A percentile compares a stretch with the other conserved stretches of the same genome.
Conservation (phyloP, 2,113 vertebrate species). For the Jacana jacana region DNA sequence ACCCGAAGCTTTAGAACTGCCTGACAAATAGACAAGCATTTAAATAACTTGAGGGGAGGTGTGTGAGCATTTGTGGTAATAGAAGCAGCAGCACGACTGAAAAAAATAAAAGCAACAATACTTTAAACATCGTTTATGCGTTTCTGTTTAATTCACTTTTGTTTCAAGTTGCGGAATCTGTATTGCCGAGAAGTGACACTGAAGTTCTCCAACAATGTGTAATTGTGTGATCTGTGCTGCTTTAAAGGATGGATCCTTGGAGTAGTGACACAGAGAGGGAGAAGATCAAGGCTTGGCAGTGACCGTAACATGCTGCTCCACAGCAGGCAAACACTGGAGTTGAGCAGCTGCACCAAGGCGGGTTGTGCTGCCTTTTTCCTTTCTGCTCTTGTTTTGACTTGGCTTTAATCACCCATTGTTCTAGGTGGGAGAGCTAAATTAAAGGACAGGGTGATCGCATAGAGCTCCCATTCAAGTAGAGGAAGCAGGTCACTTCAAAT, state of each 20-base stretch:
- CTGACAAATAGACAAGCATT: background rate
- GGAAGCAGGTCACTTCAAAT: constrained; percentile 34
- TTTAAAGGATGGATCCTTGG: constrained; percentile 21
- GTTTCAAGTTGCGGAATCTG: background rate
- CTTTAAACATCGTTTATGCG: background rate
- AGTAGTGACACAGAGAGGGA: background rate
- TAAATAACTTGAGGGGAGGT: background rate
- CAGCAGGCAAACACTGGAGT: background rate
- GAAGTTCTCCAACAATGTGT: background rate
- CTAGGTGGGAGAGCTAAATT: constrained; percentile 65
- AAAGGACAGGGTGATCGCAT: constrained; percentile 11
- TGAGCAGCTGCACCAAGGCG: constrained; percentile 42
- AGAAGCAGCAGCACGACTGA: background rate
- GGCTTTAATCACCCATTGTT: constrained; percentile 66
- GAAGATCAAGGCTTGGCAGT: constrained; percentile 50
- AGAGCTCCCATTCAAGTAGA: background rate
- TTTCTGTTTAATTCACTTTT: background rate
- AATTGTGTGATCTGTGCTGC: background rate
- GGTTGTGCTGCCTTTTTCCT: constrained; percentile 33
- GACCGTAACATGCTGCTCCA: constrained; percentile 17
- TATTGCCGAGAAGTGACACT: background rate
- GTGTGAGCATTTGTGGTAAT: background rate
- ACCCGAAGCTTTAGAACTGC: background rate
- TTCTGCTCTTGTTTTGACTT: constrained; percentile 32
- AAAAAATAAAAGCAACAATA: background rate